A percentile compares a stretch with the other conserved stretches of the same genome.
phyloP scores from a whole-genome alignment of 1,140 invertebrate species.

The Tenebrio molitor region DNA sequence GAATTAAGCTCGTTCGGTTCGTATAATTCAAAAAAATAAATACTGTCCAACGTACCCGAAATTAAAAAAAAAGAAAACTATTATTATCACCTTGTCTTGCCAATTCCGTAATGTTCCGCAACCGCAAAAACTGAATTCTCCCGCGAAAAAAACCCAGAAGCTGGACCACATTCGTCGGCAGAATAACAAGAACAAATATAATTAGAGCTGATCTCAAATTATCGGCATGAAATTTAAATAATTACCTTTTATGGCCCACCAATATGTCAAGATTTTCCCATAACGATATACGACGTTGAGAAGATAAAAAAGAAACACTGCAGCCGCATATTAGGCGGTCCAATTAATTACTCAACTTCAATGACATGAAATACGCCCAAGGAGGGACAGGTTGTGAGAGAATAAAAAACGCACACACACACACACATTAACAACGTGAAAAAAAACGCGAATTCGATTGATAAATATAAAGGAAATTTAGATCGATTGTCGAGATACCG shows the following conservation, averaged over 20 bases:
- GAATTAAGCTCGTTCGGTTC: no score
- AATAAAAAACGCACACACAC: background rate
- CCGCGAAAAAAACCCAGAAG: background rate
- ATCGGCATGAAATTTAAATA: conserved; percentile 16
- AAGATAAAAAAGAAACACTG: background rate
- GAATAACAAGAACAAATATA: background rate
- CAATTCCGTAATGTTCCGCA: no score
- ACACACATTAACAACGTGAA: no score
- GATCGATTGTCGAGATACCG: conserved; percentile 10
- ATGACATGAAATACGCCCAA: conserved; percentile 27
- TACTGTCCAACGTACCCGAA: no score
- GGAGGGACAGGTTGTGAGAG: background rate
- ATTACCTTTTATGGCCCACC: conserved; percentile 6
- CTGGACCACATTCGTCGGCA: background rate
- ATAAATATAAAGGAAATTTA: conserved; percentile 4
- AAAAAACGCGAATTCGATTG: background rate
- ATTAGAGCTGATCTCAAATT: background rate
- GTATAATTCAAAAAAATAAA: no score
- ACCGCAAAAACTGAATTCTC: background rate
- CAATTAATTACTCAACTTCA: conserved; percentile 26
- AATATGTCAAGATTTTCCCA: conserved; percentile 24
- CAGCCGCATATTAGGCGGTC: background rate
- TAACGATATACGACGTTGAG: conserved; percentile 5
- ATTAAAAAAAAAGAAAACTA: no score
- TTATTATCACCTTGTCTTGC: no score